Evolutionary conservation across 2,113 vertebrate species (phyloP).

Genomic region (Atractosteus spatula): DNA sequence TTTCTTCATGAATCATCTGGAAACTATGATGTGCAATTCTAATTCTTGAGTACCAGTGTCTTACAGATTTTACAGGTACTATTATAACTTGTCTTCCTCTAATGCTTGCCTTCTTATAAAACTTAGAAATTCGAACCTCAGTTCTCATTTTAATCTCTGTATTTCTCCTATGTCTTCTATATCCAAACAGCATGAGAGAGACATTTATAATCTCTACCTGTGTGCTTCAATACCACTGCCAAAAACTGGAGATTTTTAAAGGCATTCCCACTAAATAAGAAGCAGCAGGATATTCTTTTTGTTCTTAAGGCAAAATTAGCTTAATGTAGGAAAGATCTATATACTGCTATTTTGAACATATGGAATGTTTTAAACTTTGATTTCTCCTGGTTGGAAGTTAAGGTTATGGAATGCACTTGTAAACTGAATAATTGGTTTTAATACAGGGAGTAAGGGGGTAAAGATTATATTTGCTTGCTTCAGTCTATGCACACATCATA

Average conservation of each 20-base stretch:
- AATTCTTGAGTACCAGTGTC: too few species aligned
- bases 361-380: conserved; percentile 34
- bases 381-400: conserved; percentile 55
- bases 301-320: conserved; percentile 52
- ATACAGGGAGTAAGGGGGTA: conserved; percentile 35
- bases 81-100: too few species aligned
- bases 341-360: conserved; percentile 40
- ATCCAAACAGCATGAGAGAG: too few species aligned
- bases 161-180: too few species aligned
- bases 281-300: conserved; percentile 52
- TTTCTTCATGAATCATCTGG: too few species aligned
- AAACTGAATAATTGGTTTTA: conserved; percentile 52
- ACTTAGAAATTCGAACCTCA: too few species aligned
- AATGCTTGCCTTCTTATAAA: too few species aligned
- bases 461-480: neutral
- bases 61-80: too few species aligned
- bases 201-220: neutral
- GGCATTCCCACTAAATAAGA: neutral
- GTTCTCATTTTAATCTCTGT: too few species aligned
- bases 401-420: conserved; percentile 41
- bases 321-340: conserved; percentile 46
- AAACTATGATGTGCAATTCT: too few species aligned
- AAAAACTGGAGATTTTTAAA: neutral
- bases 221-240: neutral
- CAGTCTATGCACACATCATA: conserved; percentile 25